Base-by-base conservation (phyloP, 2,113 vertebrate species). In the Brachypodius melanocephalos region DNA sequence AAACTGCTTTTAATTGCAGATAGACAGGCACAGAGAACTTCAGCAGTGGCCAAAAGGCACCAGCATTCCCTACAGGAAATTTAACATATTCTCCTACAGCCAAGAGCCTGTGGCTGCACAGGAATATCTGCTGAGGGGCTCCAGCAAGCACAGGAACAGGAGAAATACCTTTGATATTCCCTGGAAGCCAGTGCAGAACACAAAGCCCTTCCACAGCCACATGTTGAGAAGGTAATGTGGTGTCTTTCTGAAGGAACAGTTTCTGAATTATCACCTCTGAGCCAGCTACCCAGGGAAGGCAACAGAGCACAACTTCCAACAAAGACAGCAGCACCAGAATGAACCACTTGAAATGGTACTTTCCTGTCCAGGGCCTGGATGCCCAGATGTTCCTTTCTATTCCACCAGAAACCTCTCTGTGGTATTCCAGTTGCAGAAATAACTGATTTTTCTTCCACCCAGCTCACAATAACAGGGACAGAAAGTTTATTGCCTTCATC, bases 261-360 rank as follows among this genome's bases (percentile, higher is more conserved):
- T 40, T 8, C 68, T 38, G 69, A 80, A 51, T 46, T 28, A 14
- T 9, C 54, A 42, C 42, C 69, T 63, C 66, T 52, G 42, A 85
- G 48, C 26, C 86, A 92, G 36, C 32, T 20, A 12, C 12, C 42
- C 22, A 66, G 62, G 28, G 7, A 24, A 69, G 31, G 38, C 4
- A 40, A 26, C 22, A 46, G 40, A 76, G 36, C 63, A 63, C 28
- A 46, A 16, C 24, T 28, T n/a, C 3, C 25, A 40, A 9, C 34
- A 49, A 31, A 61, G 26, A 46, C 17, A 78, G 26, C 14, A 32
- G 40, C 63, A 48, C 5, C 67, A 43, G 29, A n/a, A 69, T 40
- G 32, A 69, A 17, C 12, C 22, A 2, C 55, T 38, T 14, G 0
- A 12, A 3, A 1, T 1, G 18, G 24, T 0, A 15, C 13, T 25